These are phyloP conservation scores for Apotomis turbidana DNA, from an alignment of 2,888 invertebrate genomes.

Conservation along the genomic window DNA sequence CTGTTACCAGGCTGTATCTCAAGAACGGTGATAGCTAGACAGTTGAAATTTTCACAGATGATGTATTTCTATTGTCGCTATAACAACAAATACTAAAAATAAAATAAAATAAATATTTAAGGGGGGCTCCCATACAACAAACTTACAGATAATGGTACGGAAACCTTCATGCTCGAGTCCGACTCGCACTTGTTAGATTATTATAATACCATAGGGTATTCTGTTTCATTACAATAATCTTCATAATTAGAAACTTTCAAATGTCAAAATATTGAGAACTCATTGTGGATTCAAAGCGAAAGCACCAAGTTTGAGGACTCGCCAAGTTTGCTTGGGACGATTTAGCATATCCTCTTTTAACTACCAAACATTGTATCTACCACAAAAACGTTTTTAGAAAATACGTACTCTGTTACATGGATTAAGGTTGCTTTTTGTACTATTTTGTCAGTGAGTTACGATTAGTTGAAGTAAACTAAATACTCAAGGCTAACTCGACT, in stretches of 20 bases:
- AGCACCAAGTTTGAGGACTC: conserved; percentile 37
- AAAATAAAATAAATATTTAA: too few species aligned
- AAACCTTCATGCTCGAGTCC: too few species aligned
- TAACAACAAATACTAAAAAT: too few species aligned
- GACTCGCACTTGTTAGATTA: too few species aligned
- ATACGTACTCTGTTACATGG: background rate
- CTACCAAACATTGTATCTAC: conserved; percentile 9
- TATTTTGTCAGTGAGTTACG: background rate
- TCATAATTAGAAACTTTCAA: conserved; percentile 34
- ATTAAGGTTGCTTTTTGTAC: background rate
- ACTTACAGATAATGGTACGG: too few species aligned
- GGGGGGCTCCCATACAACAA: too few species aligned
- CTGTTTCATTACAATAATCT: conserved; percentile 34
- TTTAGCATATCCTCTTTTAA: conserved; percentile 33
- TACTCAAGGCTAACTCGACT: conserved; percentile 29
- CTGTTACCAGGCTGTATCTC: too few species aligned
- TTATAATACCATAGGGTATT: background rate
- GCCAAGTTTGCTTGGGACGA: conserved; percentile 30
- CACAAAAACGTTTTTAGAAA: background rate
- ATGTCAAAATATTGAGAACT: conserved; percentile 39
- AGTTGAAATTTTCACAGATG: too few species aligned
- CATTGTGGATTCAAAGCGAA: conserved; percentile 38
- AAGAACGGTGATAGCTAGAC: too few species aligned
- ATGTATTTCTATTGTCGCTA: too few species aligned
- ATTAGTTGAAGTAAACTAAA: background rate